Percentiles rank a stretch among this genome's conserved stretches.
Evolutionary conservation across 2,113 vertebrate genomes (phyloP).

Genomic region (Salvelinus sp.): DNA sequence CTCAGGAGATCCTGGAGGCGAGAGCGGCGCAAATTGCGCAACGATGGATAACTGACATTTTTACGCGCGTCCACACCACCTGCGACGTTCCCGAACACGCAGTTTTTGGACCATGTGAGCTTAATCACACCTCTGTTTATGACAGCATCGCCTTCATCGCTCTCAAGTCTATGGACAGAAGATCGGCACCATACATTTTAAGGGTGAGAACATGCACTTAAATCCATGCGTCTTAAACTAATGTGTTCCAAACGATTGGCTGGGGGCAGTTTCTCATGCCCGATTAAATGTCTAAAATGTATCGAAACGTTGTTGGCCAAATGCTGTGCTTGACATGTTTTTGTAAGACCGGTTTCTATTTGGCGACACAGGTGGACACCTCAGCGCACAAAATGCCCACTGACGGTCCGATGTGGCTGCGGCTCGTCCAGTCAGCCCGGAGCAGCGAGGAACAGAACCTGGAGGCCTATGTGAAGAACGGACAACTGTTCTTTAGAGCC

Average conservation of each 20-base stretch:
- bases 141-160: constrained; percentile 87
- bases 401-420: constrained; percentile 83
- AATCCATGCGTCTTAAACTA: background rate
- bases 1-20: constrained; percentile 31
- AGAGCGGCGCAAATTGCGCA: constrained; percentile 71
- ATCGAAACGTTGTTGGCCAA: background rate
- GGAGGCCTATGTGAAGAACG: constrained; percentile 86
- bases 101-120: constrained; percentile 82
- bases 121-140: constrained; percentile 82
- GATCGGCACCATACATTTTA: constrained; percentile 82
- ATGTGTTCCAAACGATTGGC: background rate
- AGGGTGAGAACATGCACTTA: constrained; percentile 68
- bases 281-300: background rate
- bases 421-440: constrained; percentile 84
- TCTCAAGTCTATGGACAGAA: constrained; percentile 83
- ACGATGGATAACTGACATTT: constrained; percentile 84
- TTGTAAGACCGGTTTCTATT: background rate
- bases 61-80: constrained; percentile 84
- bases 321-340: background rate
- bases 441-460: constrained; percentile 85
- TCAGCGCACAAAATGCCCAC: constrained; percentile 75
- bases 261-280: background rate
- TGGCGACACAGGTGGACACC: constrained; percentile 76
- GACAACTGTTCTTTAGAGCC: constrained; percentile 85
- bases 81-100: constrained; percentile 83